Base-by-base conservation (phyloP, 2,888 invertebrate genomes). In the Drosophila meridiana region DNA sequence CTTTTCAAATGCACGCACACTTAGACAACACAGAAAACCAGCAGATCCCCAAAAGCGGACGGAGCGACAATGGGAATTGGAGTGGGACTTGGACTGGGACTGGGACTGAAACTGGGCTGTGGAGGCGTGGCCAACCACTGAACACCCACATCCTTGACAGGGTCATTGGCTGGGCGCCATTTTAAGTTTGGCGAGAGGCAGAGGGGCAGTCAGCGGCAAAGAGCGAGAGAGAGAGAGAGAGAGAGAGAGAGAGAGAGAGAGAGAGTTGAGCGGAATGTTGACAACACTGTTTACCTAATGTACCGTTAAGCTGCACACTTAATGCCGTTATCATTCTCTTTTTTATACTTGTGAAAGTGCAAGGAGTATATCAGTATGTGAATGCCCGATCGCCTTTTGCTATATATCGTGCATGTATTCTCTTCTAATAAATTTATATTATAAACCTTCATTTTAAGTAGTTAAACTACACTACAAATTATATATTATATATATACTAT, bases 221-320 rank as follows among this genome's bases (percentile, higher is more conserved):
- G 8, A 48, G n/a, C 7, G 4, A 50, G n/a, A 4, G 48, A 14
- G 57, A 5, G 32, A 32, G n/a, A n/a, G n/a, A 8, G 11, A 11
- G 26, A n/a, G 40, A 42, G 40, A 45, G 26, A 9, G 4, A 5
- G 14, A 20, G 20, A 20, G 20, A 20, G 20, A 20, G 20, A 20
- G 8, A n/a, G 48, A 50, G 50, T 30, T 48, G 30, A 9, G 36
- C 7, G 3, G 52, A 52, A 62, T 72, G 87, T 82, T 84, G 84
- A 84, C 87, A 84, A 76, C 78, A 82, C 73, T 87, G 87, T 85
- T 85, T 88, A 86, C 82, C 76, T 88, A 87, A 87, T 88, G 88
- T 88, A 88, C 88, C 88, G 86, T 86, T 86, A 86, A 86, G 88
- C 82, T 74, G 78, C 76, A 76, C 80, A 80, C 83, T 86, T 86